phyloP scores from a whole-genome alignment of 2,888 invertebrate genomes.

The Campaea margaritaria region DNA sequence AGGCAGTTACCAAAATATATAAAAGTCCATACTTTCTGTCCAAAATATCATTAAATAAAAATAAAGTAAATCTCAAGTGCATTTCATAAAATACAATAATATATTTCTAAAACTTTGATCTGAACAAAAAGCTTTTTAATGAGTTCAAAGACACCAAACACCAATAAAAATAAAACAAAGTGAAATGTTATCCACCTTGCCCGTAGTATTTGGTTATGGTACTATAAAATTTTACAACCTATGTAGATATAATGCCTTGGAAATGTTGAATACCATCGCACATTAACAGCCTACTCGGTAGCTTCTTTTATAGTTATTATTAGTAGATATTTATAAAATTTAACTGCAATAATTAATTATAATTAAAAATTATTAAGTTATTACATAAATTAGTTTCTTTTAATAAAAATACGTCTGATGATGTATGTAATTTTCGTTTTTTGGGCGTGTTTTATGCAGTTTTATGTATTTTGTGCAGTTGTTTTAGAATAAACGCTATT shows the following conservation, averaged over 20 bases:
- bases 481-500: no score
- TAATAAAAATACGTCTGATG: no score
- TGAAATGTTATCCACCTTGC: constrained; percentile 31
- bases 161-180: constrained; percentile 33
- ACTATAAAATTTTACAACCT: constrained; percentile 32
- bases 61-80: no score
- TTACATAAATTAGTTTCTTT: no score
- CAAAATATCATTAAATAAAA: no score
- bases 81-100: not conserved
- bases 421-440: no score
- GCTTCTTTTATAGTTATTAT: constrained; percentile 6
- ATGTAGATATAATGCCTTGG: constrained; percentile 7
- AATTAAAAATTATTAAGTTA: no score
- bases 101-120: constrained; percentile 6
- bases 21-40: no score
- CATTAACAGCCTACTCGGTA: constrained; percentile 11
- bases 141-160: constrained; percentile 30
- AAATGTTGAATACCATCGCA: constrained; percentile 10
- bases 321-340: not conserved
- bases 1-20: no score
- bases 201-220: constrained; percentile 28
- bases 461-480: no score
- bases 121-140: constrained; percentile 31
- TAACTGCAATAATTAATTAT: not conserved
- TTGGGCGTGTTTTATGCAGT: no score